Conservation (phyloP, 2,113 vertebrate species). For the Narcine bancroftii region DNA sequence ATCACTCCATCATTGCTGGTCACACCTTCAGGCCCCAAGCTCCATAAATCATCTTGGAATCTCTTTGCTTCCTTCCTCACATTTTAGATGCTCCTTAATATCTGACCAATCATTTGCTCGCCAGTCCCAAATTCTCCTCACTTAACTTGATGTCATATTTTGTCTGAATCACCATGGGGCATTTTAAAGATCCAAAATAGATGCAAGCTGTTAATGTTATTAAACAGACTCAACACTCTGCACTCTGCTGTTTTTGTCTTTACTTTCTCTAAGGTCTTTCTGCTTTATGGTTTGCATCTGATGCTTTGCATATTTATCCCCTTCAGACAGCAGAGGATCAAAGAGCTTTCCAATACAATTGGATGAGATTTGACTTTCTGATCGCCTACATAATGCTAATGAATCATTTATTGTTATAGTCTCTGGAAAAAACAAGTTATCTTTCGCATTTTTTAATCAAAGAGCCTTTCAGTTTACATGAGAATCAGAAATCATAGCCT, state of each 20-base stretch:
- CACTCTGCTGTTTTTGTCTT: background rate
- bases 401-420: background rate
- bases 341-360: background rate
- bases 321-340: background rate
- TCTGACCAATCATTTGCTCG: background rate
- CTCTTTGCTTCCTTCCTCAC: background rate
- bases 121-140: background rate
- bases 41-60: background rate
- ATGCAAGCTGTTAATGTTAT: background rate
- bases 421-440: conserved; percentile 6
- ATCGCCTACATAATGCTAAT: conserved; percentile 1
- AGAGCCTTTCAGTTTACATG: background rate
- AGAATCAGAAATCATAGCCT: background rate
- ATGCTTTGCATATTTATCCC: background rate
- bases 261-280: background rate
- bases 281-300: background rate
- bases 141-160: background rate
- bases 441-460: background rate
- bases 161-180: too few species aligned
- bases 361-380: background rate
- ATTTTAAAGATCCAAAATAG: background rate
- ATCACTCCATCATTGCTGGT: background rate
- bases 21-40: background rate
- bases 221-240: background rate
- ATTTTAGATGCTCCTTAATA: background rate